phyloP scores from a whole-genome alignment of 2,888 invertebrate genomes.

The Nematopogon swammerdamellus region DNA sequence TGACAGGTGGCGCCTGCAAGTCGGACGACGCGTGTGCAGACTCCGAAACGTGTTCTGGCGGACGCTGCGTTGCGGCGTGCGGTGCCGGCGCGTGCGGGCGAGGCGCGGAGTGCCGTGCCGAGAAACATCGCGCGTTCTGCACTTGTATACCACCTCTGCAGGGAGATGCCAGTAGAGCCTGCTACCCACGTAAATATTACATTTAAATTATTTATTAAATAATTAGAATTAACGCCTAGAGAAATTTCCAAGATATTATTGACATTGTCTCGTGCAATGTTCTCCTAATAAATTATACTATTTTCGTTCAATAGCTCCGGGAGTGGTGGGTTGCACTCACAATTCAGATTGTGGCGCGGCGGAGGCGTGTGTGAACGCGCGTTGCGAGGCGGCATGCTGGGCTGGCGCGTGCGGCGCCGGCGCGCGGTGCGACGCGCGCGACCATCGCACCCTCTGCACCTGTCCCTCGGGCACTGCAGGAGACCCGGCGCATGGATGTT shows the following conservation, averaged over 20 bases:
- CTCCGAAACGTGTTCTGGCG: slow-evolving; percentile 68
- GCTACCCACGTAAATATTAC: slow-evolving; percentile 55
- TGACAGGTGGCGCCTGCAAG: slow-evolving; percentile 58
- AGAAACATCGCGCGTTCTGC: slow-evolving; percentile 74
- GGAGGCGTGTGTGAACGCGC: slow-evolving; percentile 75
- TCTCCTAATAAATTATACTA: no score
- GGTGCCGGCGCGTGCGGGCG: slow-evolving; percentile 66
- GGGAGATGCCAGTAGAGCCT: slow-evolving; percentile 81
- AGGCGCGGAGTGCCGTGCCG: slow-evolving; percentile 74
- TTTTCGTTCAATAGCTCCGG: slow-evolving; percentile 33
- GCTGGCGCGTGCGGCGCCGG: slow-evolving; percentile 77
- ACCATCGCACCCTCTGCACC: slow-evolving; percentile 78
- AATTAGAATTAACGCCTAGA: no score
- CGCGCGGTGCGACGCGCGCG: slow-evolving; percentile 73
- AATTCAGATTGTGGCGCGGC: slow-evolving; percentile 75
- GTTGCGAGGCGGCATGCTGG: slow-evolving; percentile 78
- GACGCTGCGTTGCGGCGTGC: slow-evolving; percentile 77
- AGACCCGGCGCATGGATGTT: slow-evolving; percentile 81
- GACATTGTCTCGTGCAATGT: no score
- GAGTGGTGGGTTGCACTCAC: slow-evolving; percentile 64
- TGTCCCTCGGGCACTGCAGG: slow-evolving; percentile 87
- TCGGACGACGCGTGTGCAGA: slow-evolving; percentile 69
- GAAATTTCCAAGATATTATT: no score
- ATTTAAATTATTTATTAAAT: no score
- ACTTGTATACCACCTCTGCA: slow-evolving; percentile 68